Evolutionary conservation across 2,113 vertebrate species (phyloP).

Genomic region (Myiagra hebetior): DNA sequence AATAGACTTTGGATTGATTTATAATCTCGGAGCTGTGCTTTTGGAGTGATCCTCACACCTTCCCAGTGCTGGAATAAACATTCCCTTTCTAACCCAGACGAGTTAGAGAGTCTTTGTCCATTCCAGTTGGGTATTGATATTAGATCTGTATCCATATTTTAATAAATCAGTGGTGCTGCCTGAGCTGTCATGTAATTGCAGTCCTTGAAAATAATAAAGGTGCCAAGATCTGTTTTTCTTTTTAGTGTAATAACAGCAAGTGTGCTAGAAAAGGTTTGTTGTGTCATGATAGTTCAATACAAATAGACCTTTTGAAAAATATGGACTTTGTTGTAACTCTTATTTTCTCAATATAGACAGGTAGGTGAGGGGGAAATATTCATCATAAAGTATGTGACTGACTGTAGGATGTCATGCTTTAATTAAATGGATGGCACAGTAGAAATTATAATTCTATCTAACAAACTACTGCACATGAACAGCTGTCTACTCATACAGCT

Average conservation of each 20-base stretch:
- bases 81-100: too few species aligned
- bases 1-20: too few species aligned
- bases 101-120: too few species aligned
- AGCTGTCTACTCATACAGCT: background rate
- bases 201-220: background rate
- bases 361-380: background rate
- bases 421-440: background rate
- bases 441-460: background rate
- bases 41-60: too few species aligned
- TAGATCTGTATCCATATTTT: too few species aligned
- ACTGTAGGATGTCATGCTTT: background rate
- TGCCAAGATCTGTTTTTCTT: background rate
- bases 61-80: too few species aligned
- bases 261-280: background rate
- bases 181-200: background rate
- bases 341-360: background rate
- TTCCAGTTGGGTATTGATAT: too few species aligned
- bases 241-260: background rate
- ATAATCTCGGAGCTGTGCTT: too few species aligned
- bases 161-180: background rate
- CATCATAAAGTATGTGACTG: background rate
- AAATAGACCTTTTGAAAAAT: background rate
- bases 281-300: background rate
- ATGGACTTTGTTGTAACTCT: rapidly evolving
- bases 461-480: rapidly evolving